Percentiles rank a stretch among this genome's conserved stretches.
Conservation (phyloP, 2,888 invertebrate genomes). For the Caenorhabditis sp. region DNA sequence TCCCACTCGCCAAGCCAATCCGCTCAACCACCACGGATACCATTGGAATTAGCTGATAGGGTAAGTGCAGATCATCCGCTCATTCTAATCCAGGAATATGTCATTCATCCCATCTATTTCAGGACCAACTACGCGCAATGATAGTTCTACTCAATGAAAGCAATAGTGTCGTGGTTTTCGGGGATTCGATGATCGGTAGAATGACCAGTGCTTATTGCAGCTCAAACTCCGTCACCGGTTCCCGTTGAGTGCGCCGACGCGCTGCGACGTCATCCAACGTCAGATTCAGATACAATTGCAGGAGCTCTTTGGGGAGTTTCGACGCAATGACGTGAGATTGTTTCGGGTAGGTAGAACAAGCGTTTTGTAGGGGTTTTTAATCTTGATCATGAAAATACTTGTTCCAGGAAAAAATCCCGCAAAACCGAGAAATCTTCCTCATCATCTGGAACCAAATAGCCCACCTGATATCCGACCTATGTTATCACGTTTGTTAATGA, state of each 20-base stretch:
- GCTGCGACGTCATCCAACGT: slow-evolving; percentile 57
- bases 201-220: slow-evolving; percentile 29
- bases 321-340: slow-evolving; percentile 19
- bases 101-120: slow-evolving; percentile 2
- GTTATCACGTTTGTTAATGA: slow-evolving; percentile 22
- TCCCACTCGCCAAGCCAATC: not conserved
- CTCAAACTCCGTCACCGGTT: slow-evolving; percentile 55
- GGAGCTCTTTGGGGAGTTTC: slow-evolving; percentile 35
- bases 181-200: not conserved
- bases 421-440: slow-evolving; percentile 22
- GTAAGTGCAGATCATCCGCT: no score
- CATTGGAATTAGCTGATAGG: slow-evolving; percentile 17
- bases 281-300: slow-evolving; percentile 51
- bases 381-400: no score
- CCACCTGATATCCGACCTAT: slow-evolving; percentile 17
- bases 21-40: slow-evolving; percentile 17
- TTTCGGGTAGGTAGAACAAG: slow-evolving; percentile 18
- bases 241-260: slow-evolving; percentile 49
- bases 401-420: slow-evolving; percentile 29
- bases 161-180: slow-evolving; percentile 25
- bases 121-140: slow-evolving; percentile 46
- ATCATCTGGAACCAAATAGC: slow-evolving; percentile 35
- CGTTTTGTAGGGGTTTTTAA: no score
- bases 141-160: slow-evolving; percentile 41
- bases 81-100: no score